These are phyloP conservation scores for Labeo rohita DNA, from an alignment of 2,113 vertebrate species.

Conservation along the genomic window DNA sequence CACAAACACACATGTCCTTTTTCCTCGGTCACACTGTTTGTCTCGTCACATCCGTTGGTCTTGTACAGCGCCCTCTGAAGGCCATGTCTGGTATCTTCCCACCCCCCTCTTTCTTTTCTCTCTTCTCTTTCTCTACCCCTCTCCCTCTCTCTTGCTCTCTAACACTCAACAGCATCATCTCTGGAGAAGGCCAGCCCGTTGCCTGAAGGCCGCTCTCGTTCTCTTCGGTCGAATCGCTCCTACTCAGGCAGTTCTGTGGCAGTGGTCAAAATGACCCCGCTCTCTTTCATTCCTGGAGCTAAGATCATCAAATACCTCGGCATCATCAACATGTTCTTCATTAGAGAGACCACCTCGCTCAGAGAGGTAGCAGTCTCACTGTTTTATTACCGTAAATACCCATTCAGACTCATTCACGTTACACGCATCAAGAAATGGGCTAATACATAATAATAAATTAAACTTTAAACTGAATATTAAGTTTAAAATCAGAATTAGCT, in stretches of 20 bases:
- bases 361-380: constrained; percentile 82
- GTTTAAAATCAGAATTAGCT: too few relatives aligned
- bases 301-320: constrained; percentile 96
- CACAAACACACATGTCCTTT: constrained; percentile 26
- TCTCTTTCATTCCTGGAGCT: constrained; percentile 93
- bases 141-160: constrained; percentile 31
- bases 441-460: too few relatives aligned
- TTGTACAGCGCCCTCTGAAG: constrained; percentile 56
- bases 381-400: background rate
- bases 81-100: constrained; percentile 59
- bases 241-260: constrained; percentile 82
- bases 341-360: constrained; percentile 95
- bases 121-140: constrained; percentile 30
- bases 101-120: constrained; percentile 31
- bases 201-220: constrained; percentile 84
- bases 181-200: constrained; percentile 88
- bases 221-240: constrained; percentile 78
- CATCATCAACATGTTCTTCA: constrained; percentile 99
- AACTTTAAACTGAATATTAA: too few relatives aligned
- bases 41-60: constrained; percentile 43
- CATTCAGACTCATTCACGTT: background rate
- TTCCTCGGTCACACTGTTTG: constrained; percentile 56
- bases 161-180: constrained; percentile 79
- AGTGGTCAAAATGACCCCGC: constrained; percentile 97
- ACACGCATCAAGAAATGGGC: background rate